Conservation (phyloP, 2,113 vertebrate genomes). For the Meles meles region DNA sequence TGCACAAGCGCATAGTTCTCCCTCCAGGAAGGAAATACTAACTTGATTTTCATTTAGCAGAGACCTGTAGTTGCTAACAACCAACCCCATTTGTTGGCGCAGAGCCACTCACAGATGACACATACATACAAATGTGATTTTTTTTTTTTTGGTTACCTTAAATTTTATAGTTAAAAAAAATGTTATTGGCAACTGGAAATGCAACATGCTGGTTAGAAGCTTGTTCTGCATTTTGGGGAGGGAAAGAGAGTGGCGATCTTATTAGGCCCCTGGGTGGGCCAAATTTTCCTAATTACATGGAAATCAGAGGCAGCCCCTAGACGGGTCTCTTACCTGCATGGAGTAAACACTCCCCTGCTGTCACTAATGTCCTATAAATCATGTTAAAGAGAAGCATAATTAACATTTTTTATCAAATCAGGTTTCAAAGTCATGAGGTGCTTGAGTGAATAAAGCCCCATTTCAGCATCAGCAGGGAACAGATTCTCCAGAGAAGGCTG, state of each 20-base stretch:
- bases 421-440: conserved; percentile 52
- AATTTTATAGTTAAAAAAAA: conserved; percentile 23
- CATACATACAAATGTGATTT: background rate
- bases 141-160: conserved; percentile 4
- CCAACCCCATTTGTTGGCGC: background rate
- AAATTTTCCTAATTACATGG: conserved; percentile 72
- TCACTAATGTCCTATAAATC: conserved; percentile 73
- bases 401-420: conserved; percentile 76
- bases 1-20: background rate
- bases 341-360: conserved; percentile 64
- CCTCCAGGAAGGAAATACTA: background rate
- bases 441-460: conserved; percentile 43
- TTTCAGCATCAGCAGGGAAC: background rate
- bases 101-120: background rate
- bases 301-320: conserved; percentile 57
- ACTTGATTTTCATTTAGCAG: background rate
- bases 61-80: background rate
- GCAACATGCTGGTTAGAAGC: background rate
- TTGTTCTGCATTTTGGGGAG: conserved; percentile 47
- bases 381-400: conserved; percentile 75
- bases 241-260: conserved; percentile 15
- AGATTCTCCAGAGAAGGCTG: background rate
- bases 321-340: conserved; percentile 60
- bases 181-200: background rate
- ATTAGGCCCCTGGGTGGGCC: conserved; percentile 63